Base-by-base conservation (phyloP, 2,113 vertebrate species). In the Athene noctua region DNA sequence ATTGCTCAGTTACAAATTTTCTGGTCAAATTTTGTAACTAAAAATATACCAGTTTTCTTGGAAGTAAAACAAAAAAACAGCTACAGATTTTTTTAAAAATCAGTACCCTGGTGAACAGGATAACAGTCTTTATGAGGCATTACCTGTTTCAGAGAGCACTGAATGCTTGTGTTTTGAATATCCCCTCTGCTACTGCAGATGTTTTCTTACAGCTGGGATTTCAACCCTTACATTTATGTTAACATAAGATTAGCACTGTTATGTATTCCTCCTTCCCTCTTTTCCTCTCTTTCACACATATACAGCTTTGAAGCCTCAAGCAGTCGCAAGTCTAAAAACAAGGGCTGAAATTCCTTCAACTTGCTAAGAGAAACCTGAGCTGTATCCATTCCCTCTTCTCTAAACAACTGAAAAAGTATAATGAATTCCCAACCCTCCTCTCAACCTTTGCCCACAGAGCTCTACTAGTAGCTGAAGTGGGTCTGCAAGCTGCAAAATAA, bases 331-430 rank as follows among this genome's bases (percentile, higher is more conserved):
- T 77, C 82, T 82, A 26, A 80, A 94, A 96, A 88, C 86, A 59
- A 61, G 62, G 27, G 40, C 59, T 87, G 65, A 94, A 92, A 96
- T 93, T 96, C 82, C 65, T 94, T 67, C 81, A 89, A 23, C 86
- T 87, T 66, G 55, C 34, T 75, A 65, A 68, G 34, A 95, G 94
- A 95, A 97, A 96, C 11, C 16, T 36, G 79, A 94, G 93, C 84
- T 68, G 82, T 72, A 88, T 79, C 91, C 68, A 91, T 80, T 92
- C 78, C 62, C 29, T 62, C 36, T 57, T 46, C 82, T 49, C 62
- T 46, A 80, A 93, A 42, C 84, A 91, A 79, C 81, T 92, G 93
- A 87, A 95, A 94, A 90, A 95, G 75, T 83, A 96, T 42, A 57
- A 44, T 54, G 66, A 84, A 90, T 86, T 90, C 70, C 75, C 58